Conservation (phyloP, 2,888 invertebrate species). For the Spialia ferax region DNA sequence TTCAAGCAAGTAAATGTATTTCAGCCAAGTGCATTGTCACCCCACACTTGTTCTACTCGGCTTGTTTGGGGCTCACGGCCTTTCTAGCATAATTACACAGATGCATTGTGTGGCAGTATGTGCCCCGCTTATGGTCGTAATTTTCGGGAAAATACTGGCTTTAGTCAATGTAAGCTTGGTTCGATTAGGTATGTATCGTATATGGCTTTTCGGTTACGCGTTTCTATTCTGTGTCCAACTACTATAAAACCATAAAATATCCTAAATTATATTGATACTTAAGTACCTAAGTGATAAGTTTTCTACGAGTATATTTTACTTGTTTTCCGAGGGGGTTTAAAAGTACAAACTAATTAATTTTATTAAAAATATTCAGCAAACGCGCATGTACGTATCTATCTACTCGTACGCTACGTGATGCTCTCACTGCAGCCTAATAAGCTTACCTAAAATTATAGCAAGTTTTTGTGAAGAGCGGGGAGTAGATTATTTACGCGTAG, state of each 20-base stretch:
- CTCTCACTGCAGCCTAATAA: no score
- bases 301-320: no score
- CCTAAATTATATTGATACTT: not conserved
- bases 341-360: no score
- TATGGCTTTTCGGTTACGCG: slow-evolving; percentile 7
- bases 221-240: not conserved
- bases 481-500: no score
- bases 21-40: slow-evolving; percentile 24
- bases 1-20: slow-evolving; percentile 23
- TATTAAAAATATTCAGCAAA: no score
- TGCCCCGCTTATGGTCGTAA: slow-evolving; percentile 68
- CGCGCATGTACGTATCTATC: no score
- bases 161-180: not conserved
- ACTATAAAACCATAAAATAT: not conserved
- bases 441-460: no score
- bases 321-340: no score
- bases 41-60: slow-evolving; percentile 36
- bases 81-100: slow-evolving; percentile 78
- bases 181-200: no score
- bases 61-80: slow-evolving; percentile 60
- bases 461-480: no score
- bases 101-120: slow-evolving; percentile 75
- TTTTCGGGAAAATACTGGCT: slow-evolving; percentile 64
- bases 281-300: no score
- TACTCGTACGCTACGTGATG: no score